phyloP scores from a whole-genome alignment of 2,797 vertebrate species.

The Gorsachius magnificus region DNA sequence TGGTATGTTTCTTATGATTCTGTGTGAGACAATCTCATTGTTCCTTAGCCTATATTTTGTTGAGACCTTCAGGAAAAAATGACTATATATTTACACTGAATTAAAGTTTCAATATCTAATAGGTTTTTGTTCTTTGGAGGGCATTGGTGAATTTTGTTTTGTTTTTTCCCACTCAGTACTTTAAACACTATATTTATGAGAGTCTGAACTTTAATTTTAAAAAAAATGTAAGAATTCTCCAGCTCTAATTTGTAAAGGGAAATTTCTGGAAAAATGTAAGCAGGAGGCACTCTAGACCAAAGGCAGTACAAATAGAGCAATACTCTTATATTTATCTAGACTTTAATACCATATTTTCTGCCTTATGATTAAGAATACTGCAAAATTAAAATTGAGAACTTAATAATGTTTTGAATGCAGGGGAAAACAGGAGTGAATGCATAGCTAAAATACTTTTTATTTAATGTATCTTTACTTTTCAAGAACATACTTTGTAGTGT shows the following conservation, averaged over 20 bases:
- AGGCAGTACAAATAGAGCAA: not conserved
- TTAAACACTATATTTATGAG: not conserved
- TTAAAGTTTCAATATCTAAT: not conserved
- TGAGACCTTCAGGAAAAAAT: not conserved
- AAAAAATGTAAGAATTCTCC: not conserved
- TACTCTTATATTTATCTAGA: not conserved
- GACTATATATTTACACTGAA: not conserved
- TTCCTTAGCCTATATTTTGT: not conserved
- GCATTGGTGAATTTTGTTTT: too few species aligned
- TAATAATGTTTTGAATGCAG: not conserved
- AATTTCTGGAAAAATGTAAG: not conserved
- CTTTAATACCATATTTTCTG: not conserved
- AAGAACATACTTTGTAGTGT: not conserved
- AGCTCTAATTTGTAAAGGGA: not conserved
- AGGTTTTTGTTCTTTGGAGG: fast-evolving
- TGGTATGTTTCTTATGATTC: not conserved
- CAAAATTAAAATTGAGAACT: not conserved
- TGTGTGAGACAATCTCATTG: not conserved
- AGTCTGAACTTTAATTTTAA: not conserved
- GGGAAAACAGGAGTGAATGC: not conserved
- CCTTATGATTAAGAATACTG: not conserved
- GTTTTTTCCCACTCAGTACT: too few species aligned
- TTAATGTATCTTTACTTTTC: not conserved
- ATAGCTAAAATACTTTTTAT: not conserved
- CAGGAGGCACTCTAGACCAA: not conserved